Percentiles rank a stretch among this genome's conserved stretches.
These are phyloP conservation scores for Stichodactyla mertensii DNA, from an alignment of 64 coral and sea anemone species.

Conservation along the genomic window DNA sequence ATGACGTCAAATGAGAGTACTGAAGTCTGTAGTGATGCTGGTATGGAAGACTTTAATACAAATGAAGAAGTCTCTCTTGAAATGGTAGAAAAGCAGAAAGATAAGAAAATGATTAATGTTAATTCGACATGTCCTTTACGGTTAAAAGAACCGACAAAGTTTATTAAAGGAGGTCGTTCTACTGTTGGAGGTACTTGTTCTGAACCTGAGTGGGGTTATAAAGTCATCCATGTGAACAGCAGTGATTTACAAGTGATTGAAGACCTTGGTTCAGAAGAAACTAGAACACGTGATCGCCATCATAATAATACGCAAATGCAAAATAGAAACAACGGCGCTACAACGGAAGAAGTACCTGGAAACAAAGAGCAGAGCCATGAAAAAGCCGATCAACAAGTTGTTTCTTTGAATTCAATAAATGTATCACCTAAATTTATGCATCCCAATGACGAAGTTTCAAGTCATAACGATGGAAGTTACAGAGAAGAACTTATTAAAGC, in stretches of 20 bases:
- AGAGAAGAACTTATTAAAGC: background rate
- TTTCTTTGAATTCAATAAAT: background rate
- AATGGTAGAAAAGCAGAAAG: background rate
- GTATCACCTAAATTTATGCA: background rate
- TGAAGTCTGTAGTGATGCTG: background rate
- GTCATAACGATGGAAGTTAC: too few relatives aligned
- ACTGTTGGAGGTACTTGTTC: background rate
- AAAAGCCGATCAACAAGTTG: background rate
- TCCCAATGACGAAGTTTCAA: background rate
- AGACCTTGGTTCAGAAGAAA: background rate
- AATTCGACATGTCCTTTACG: background rate
- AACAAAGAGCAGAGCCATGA: background rate
- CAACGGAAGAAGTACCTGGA: background rate
- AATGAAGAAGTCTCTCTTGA: background rate
- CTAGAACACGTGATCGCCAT: background rate
- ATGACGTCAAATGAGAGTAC: background rate
- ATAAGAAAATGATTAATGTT: background rate
- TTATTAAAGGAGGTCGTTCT: background rate
- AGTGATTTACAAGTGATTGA: background rate
- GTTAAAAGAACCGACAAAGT: background rate
- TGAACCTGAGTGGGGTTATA: background rate
- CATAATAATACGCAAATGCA: background rate
- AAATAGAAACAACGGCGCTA: background rate
- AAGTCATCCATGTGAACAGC: background rate
- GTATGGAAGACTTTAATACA: background rate